Evolutionary conservation across 1,140 invertebrate species (phyloP), one percentile per base, ranked within the genome.

Genomic region (Nasonia vitripennis): DNA sequence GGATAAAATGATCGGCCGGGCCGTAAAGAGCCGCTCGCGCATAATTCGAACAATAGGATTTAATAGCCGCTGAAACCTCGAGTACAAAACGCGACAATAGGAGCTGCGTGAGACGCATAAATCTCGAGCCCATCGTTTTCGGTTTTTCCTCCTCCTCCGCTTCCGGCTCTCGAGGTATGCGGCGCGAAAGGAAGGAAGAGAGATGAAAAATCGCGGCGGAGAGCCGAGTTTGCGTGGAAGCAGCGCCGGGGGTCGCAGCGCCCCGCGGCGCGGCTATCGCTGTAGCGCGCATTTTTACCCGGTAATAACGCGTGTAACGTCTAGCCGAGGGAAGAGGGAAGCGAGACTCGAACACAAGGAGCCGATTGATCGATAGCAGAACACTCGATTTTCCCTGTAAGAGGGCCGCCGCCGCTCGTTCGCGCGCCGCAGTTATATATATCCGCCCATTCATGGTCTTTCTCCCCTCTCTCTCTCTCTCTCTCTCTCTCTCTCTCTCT

Each of bases 231-330:
- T 79, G 45, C n/a, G 77, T 73, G 67, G 71, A 85, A 86, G 55
- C 7, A 62, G 87, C 88, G 89, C 90, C 90, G 88, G 89, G 90
- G 90, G 89, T 90, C 90, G 75, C 84, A 88, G 86, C 87, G 89
- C 89, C 91, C 91, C 81, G 91, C 88, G 88, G 91, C 88, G 91
- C 89, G 88, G 86, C 87, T 90, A 91, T 91, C 90, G 89, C 84
- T 88, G 90, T 88, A 89, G 91, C 90, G 89, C 88, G 89, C 87
- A 90, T 91, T 91, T 92, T 90, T 90, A 88, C 88, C 89, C 83
- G 87, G 89, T 91, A 92, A 92, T 92, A 92, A 91, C 90, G 78
- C 78, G 88, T 87, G 90, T 90, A 92, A 91, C 90, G 90, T 88
- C 90, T 89, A 89, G 90, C 34, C 20, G 87, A 78, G 80, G 81